Evolutionary conservation across 2,113 vertebrate genomes (phyloP).

Genomic region (Vombatus ursinus): DNA sequence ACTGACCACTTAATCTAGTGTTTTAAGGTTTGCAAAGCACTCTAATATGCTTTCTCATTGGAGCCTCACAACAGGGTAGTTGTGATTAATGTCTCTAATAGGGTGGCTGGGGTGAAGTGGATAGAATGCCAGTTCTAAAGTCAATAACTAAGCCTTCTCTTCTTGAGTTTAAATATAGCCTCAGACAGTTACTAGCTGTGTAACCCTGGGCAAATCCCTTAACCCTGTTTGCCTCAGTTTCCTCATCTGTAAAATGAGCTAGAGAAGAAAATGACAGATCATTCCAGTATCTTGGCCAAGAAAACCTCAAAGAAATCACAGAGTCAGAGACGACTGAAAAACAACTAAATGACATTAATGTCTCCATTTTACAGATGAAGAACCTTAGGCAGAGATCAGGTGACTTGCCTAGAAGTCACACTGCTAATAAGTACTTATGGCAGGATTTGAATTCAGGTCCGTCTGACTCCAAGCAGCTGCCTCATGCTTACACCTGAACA

Average conservation of each 20-base stretch:
- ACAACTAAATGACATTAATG: not conserved
- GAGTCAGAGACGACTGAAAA: not conserved
- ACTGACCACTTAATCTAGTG: not conserved
- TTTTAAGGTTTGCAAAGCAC: not conserved
- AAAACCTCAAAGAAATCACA: not conserved
- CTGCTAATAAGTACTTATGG: not conserved
- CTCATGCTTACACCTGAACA: not conserved
- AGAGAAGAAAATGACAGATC: not conserved
- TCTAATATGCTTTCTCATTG: not conserved
- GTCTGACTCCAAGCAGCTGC: not conserved
- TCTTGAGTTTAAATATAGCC: not conserved
- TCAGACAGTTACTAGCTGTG: not conserved
- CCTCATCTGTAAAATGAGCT: not conserved
- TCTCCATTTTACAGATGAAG: slow-evolving; percentile 14
- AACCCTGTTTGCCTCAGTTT: not conserved
- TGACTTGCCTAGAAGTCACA: slow-evolving; percentile 1
- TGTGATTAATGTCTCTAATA: not conserved
- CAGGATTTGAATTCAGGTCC: not conserved
- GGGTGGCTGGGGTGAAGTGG: not conserved
- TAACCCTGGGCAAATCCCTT: not conserved
- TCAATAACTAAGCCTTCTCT: not conserved
- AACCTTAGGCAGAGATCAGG: not conserved
- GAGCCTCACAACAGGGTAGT: not conserved
- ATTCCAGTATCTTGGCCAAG: not conserved
- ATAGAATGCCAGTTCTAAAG: not conserved